phyloP scores from a whole-genome alignment of 2,888 invertebrate genomes.

The Dryococelus australis region DNA sequence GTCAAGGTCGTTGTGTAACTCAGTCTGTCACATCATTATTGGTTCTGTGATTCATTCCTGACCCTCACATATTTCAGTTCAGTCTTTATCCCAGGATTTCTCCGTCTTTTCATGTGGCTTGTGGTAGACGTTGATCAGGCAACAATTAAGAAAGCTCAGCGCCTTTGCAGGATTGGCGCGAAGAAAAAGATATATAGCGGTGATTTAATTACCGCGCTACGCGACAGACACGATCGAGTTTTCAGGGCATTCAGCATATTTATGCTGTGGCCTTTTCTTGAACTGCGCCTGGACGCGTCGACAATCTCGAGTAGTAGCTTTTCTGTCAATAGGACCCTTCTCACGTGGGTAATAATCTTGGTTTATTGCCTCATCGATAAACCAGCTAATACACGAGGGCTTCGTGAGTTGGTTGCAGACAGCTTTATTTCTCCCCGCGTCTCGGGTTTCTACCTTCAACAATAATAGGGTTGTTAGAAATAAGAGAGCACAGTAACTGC shows the following conservation, averaged over 20 bases:
- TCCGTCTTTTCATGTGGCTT: too few species aligned
- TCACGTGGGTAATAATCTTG: neutral
- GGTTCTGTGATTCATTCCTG: too few species aligned
- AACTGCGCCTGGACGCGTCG: neutral
- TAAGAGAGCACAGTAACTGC: neutral
- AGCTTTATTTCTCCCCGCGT: neutral
- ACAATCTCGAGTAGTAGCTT: neutral
- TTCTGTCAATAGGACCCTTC: neutral
- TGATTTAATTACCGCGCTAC: neutral
- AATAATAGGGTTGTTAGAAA: neutral
- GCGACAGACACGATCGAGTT: neutral
- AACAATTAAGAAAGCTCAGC: neutral
- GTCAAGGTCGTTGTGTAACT: too few species aligned
- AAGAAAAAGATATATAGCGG: neutral
- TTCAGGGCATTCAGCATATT: neutral
- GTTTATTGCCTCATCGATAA: slow-evolving; percentile 3
- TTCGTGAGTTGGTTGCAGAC: neutral
- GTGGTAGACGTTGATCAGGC: neutral
- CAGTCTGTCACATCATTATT: too few species aligned
- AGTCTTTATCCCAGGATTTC: too few species aligned
- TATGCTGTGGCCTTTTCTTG: neutral
- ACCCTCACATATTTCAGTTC: too few species aligned
- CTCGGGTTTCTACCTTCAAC: neutral
- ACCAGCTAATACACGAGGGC: neutral
- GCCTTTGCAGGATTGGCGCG: neutral